phyloP scores from a whole-genome alignment of 2,888 invertebrate species.

The Xestia sexstrigata region DNA sequence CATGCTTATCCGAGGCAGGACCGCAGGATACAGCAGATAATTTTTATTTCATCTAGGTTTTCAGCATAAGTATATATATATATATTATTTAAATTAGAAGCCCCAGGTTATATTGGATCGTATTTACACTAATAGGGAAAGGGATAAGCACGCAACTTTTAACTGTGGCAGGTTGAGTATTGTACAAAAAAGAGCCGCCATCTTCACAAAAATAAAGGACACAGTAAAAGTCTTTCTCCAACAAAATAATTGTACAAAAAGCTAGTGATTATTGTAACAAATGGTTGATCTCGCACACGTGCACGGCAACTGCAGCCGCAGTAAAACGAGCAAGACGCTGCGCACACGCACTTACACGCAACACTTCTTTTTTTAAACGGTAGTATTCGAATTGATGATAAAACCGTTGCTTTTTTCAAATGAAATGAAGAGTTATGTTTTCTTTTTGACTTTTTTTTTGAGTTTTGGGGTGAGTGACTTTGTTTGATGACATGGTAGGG shows the following conservation, averaged over 20 bases:
- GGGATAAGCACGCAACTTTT: background rate
- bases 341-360: conserved; percentile 64
- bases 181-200: background rate
- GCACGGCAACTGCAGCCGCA: conserved; percentile 77
- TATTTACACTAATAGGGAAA: background rate
- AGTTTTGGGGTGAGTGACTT: conserved; percentile 47
- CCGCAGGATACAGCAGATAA: too few relatives aligned
- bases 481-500: conserved; percentile 28
- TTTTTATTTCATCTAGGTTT: too few relatives aligned
- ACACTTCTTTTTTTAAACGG: conserved; percentile 70
- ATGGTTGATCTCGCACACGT: conserved; percentile 74
- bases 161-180: background rate
- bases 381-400: conserved; percentile 67
- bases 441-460: conserved; percentile 18
- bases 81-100: too few relatives aligned
- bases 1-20: too few relatives aligned
- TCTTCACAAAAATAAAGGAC: conserved; percentile 27
- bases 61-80: too few relatives aligned
- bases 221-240: conserved; percentile 57
- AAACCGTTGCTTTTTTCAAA: conserved; percentile 67
- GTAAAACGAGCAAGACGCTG: conserved; percentile 69
- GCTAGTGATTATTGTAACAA: conserved; percentile 65
- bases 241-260: conserved; percentile 63
- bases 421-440: conserved; percentile 40
- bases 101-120: too few relatives aligned